Percentiles rank a stretch among this genome's conserved stretches.
Evolutionary conservation across 2,888 invertebrate species (phyloP).

Genomic region (Pheosia gnoma): DNA sequence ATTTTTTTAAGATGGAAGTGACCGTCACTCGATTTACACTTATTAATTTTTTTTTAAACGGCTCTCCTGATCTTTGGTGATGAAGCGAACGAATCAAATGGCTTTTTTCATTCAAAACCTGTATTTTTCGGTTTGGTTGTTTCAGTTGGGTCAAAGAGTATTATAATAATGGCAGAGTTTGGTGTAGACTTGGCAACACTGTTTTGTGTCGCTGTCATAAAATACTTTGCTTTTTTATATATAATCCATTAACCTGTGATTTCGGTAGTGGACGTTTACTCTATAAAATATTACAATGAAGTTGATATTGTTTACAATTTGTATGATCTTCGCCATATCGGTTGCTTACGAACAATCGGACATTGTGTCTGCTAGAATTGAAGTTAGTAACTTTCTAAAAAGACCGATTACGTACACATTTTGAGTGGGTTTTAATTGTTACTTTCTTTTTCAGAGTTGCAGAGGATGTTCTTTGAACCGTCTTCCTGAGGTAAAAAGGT

Average conservation of each 20-base stretch:
- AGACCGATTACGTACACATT: neutral
- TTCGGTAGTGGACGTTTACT: conserved; percentile 4
- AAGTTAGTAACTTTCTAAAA: conserved; percentile 51
- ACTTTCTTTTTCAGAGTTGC: conserved; percentile 85
- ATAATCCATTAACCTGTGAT: neutral
- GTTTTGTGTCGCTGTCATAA: too few relatives aligned
- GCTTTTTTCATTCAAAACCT: too few relatives aligned
- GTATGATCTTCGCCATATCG: conserved; percentile 41
- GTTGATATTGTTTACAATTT: conserved; percentile 39
- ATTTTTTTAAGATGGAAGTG: too few relatives aligned
- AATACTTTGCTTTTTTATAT: too few relatives aligned
- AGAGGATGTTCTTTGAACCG: conserved; percentile 87
- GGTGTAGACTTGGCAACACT: too few relatives aligned
- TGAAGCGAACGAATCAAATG: too few relatives aligned
- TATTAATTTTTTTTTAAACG: too few relatives aligned
- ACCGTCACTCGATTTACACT: too few relatives aligned
- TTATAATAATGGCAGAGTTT: too few relatives aligned
- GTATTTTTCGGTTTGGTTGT: too few relatives aligned
- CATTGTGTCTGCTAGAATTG: conserved; percentile 73
- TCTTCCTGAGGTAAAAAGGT: conserved; percentile 86
- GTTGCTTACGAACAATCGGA: conserved; percentile 60
- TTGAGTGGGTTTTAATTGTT: neutral
- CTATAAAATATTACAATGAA: conserved; percentile 41
- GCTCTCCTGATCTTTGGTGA: too few relatives aligned
- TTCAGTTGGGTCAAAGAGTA: too few relatives aligned